These are phyloP conservation scores for Archegozetes longisetosus DNA, from an alignment of 1,140 invertebrate genomes.

Conservation along the genomic window DNA sequence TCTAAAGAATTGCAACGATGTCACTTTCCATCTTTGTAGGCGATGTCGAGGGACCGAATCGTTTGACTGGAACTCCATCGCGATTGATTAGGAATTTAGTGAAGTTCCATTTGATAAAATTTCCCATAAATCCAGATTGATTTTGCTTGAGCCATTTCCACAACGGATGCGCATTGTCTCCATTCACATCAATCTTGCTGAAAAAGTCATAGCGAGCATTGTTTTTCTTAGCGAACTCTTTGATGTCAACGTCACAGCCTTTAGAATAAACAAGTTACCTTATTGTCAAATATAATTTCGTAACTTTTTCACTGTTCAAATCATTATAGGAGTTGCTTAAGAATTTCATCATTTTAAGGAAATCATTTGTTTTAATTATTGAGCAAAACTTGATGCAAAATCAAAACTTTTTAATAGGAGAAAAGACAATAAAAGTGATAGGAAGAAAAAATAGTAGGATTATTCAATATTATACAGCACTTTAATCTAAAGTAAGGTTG, in stretches of 20 bases:
- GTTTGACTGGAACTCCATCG: constrained; percentile 61
- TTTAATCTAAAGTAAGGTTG: no score
- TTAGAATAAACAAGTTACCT: no score
- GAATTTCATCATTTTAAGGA: no score
- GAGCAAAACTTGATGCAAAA: no score
- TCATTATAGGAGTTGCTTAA: no score
- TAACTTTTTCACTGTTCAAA: no score
- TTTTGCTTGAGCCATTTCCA: constrained; percentile 73
- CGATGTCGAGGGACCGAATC: constrained; percentile 47
- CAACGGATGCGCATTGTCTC: constrained; percentile 62
- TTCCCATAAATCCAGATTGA: constrained; percentile 33
- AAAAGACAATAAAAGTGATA: no score
- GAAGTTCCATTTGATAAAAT: constrained; percentile 88
- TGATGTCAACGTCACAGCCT: constrained; percentile 49
- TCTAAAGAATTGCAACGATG: constrained; percentile 1
- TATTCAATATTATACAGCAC: no score
- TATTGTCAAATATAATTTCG: no score
- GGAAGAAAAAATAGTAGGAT: no score
- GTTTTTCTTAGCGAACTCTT: constrained; percentile 44
- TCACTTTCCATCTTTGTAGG: constrained; percentile 10
- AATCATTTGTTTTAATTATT: no score
- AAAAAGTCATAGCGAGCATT: constrained; percentile 63
- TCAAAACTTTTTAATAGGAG: no score
- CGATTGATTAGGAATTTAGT: constrained; percentile 84
- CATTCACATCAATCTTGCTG: constrained; percentile 71